Evolutionary conservation across 2,888 invertebrate species (phyloP).

Genomic region (Nomada goodeniana): DNA sequence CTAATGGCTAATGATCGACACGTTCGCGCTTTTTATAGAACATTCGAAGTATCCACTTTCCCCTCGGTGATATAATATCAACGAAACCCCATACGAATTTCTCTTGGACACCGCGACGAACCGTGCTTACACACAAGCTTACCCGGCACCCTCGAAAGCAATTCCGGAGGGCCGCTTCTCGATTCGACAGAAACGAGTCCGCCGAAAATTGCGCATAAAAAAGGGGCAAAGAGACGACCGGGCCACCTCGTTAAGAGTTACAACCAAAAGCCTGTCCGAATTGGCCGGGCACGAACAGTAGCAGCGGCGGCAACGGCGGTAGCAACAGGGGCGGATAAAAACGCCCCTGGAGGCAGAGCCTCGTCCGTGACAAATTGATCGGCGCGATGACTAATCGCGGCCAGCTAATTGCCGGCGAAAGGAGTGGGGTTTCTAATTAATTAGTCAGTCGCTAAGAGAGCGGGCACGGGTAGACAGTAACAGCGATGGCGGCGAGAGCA

Average conservation of each 20-base stretch:
- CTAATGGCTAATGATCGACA: too few species aligned
- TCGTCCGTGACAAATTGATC: slow-evolving; percentile 63
- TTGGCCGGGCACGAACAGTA: background rate
- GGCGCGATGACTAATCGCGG: slow-evolving; percentile 72
- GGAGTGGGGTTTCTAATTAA: slow-evolving; percentile 70
- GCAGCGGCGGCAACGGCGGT: background rate
- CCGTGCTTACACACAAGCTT: background rate
- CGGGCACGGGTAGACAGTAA: slow-evolving; percentile 23
- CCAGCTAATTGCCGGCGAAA: slow-evolving; percentile 69
- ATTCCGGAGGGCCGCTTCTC: background rate
- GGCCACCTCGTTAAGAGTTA: slow-evolving; percentile 23
- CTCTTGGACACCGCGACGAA: too few species aligned
- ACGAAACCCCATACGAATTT: too few species aligned
- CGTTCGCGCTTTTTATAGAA: too few species aligned
- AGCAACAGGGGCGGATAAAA: slow-evolving; percentile 1
- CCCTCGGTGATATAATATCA: too few species aligned
- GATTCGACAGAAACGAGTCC: background rate
- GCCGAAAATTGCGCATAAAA: too few species aligned
- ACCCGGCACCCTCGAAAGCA: too few species aligned
- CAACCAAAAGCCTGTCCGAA: background rate
- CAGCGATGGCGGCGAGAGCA: slow-evolving; percentile 11
- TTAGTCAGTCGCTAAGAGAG: slow-evolving; percentile 74
- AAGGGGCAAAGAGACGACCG: background rate
- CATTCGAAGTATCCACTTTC: too few species aligned
- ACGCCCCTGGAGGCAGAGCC: background rate